phyloP scores from a whole-genome alignment of 1,140 invertebrate species.

The Hycleus cichorii region DNA sequence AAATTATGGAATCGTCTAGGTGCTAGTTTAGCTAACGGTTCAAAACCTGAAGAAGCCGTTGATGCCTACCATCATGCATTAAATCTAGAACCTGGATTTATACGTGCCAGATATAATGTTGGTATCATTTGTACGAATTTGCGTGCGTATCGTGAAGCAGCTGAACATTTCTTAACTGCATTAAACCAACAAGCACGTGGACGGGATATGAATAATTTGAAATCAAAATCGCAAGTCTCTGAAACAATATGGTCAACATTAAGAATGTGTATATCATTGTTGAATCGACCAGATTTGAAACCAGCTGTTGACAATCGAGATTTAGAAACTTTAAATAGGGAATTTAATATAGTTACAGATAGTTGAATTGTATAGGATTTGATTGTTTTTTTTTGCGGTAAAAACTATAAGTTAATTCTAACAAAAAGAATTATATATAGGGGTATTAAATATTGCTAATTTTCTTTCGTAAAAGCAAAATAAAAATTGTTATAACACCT shows the following conservation, averaged over 20 bases:
- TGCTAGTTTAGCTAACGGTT: slow-evolving; percentile 93
- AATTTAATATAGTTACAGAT: slow-evolving; percentile 42
- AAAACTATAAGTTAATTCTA: too few relatives aligned
- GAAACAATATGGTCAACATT: slow-evolving; percentile 93
- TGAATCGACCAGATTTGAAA: slow-evolving; percentile 75
- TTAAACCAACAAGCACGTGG: slow-evolving; percentile 87
- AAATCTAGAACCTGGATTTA: slow-evolving; percentile 88
- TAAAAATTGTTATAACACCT: too few relatives aligned
- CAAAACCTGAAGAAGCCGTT: slow-evolving; percentile 89
- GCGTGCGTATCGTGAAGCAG: slow-evolving; percentile 88
- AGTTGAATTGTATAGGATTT: background rate
- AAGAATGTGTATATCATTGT: slow-evolving; percentile 79
- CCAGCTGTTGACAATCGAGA: slow-evolving; percentile 67
- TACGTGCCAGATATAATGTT: slow-evolving; percentile 93
- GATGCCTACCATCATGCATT: slow-evolving; percentile 91
- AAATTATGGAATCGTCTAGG: slow-evolving; percentile 96
- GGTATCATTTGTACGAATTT: slow-evolving; percentile 97
- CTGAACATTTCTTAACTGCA: slow-evolving; percentile 89
- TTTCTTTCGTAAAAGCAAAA: too few relatives aligned
- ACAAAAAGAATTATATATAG: too few relatives aligned
- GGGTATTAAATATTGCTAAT: too few relatives aligned
- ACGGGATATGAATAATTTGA: slow-evolving; percentile 45
- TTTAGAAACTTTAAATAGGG: slow-evolving; percentile 55
- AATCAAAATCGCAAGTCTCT: slow-evolving; percentile 65
- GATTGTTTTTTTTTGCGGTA: too few relatives aligned